These are phyloP conservation scores for Mylabris sibirica DNA, from an alignment of 2,888 invertebrate species.

Conservation along the genomic window DNA sequence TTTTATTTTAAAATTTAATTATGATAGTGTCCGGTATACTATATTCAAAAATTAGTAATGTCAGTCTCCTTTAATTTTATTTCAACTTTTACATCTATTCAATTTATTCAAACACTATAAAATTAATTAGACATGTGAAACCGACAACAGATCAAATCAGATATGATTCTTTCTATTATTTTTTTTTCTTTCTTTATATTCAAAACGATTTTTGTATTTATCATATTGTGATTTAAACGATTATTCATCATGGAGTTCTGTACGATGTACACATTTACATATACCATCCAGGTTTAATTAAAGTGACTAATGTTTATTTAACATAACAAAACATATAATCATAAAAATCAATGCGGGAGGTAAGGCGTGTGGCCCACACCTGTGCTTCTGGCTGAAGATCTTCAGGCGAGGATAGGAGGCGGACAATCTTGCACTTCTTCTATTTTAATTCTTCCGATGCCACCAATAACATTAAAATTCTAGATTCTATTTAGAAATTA, in stretches of 20 bases:
- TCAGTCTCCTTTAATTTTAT: conserved; percentile 19
- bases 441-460: background rate
- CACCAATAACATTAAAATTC: background rate
- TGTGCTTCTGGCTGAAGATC: conserved; percentile 47
- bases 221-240: conserved; percentile 55
- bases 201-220: conserved; percentile 47
- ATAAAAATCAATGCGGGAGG: conserved; percentile 56
- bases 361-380: conserved; percentile 57
- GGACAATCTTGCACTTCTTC: conserved; percentile 29
- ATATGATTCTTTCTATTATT: background rate
- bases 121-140: conserved; percentile 4
- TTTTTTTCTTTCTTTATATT: background rate
- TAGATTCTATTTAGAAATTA: background rate
- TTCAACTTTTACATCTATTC: conserved; percentile 12
- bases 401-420: conserved; percentile 48
- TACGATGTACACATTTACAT: conserved; percentile 51
- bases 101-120: conserved; percentile 8
- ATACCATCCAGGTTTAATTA: conserved; percentile 57
- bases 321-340: conserved; percentile 61
- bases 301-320: conserved; percentile 61
- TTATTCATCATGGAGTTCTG: conserved; percentile 41
- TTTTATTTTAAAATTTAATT: conserved; percentile 48
- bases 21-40: conserved; percentile 30
- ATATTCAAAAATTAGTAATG: conserved; percentile 24
- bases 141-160: conserved; percentile 13